Evolutionary conservation across 1,140 invertebrate genomes (phyloP).

Genomic region (Trichonephila clavata): DNA sequence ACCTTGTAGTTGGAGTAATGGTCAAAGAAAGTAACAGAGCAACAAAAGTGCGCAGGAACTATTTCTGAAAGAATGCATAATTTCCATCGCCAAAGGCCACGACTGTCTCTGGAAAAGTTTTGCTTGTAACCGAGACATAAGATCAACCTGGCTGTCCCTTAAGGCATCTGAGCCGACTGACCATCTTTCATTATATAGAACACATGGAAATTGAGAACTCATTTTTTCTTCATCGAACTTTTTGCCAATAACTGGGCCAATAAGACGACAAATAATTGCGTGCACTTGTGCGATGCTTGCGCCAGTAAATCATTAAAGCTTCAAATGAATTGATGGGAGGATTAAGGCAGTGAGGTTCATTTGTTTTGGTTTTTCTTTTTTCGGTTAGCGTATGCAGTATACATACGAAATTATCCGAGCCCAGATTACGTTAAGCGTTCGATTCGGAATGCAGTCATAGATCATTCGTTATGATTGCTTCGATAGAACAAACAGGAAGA

Average conservation of each 20-base stretch:
- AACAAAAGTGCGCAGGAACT: constrained; percentile 48
- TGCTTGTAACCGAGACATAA: constrained; percentile 39
- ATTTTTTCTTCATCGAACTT: constrained; percentile 12
- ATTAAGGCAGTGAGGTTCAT: constrained; percentile 32
- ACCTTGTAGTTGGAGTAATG: background rate
- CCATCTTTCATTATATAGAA: constrained; percentile 72
- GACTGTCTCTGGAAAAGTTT: constrained; percentile 51
- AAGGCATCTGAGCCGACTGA: background rate
- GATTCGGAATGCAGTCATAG: background rate
- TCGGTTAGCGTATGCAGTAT: background rate
- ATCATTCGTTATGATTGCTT: constrained; percentile 7
- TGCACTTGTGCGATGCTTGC: constrained; percentile 51
- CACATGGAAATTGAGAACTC: constrained; percentile 65
- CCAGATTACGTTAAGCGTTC: background rate
- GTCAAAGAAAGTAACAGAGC: background rate
- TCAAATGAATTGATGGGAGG: constrained; percentile 51
- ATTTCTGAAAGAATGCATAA: constrained; percentile 39
- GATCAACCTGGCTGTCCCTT: background rate
- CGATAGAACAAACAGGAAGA: background rate
- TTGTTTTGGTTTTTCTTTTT: constrained; percentile 6
- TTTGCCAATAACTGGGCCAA: constrained; percentile 68
- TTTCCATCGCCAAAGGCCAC: constrained; percentile 33
- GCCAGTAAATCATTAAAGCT: constrained; percentile 65
- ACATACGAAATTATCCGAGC: background rate
- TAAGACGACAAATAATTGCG: constrained; percentile 53